Percentiles rank a stretch among this genome's conserved stretches.
These are phyloP conservation scores for Dryadula phaetusa DNA, from an alignment of 2,888 invertebrate species.

Conservation along the genomic window DNA sequence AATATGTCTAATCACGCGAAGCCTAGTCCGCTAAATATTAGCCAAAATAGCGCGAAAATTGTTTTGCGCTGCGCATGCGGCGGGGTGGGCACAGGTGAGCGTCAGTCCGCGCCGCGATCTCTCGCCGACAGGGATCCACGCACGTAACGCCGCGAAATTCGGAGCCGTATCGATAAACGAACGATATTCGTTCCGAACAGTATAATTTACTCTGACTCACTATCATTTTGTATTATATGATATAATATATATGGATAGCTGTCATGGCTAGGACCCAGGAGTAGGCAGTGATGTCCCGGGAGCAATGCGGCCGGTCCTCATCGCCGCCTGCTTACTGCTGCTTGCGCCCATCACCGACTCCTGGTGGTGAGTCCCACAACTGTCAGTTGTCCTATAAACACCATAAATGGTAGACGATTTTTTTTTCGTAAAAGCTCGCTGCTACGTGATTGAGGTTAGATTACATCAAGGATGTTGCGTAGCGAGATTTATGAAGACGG, in stretches of 20 bases:
- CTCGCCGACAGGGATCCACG: constrained; percentile 78
- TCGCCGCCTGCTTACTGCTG: constrained; percentile 93
- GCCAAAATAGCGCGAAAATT: constrained; percentile 84
- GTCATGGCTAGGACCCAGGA: constrained; percentile 58
- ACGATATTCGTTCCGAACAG: constrained; percentile 50
- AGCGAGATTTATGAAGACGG: constrained; percentile 34
- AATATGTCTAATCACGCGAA: constrained; percentile 73
- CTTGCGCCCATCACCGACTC: constrained; percentile 94
- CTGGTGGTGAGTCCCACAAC: constrained; percentile 90
- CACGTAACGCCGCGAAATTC: constrained; percentile 74
- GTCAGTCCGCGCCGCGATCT: constrained; percentile 80
- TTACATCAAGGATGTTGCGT: constrained; percentile 34
- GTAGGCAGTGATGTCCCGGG: constrained; percentile 77
- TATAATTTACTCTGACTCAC: constrained; percentile 26
- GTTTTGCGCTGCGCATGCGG: constrained; percentile 76
- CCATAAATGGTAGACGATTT: constrained; percentile 14
- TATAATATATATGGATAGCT: constrained; percentile 36
- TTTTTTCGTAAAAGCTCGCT: constrained; percentile 30
- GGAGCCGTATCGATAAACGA: constrained; percentile 69
- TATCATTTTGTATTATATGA: constrained; percentile 32
- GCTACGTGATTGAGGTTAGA: constrained; percentile 37
- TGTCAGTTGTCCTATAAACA: constrained; percentile 26
- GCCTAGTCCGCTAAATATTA: constrained; percentile 82
- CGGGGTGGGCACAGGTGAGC: constrained; percentile 73
- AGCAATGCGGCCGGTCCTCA: constrained; percentile 90